These are phyloP conservation scores for Thecophora atra DNA, from an alignment of 2,888 invertebrate species.

Conservation along the genomic window DNA sequence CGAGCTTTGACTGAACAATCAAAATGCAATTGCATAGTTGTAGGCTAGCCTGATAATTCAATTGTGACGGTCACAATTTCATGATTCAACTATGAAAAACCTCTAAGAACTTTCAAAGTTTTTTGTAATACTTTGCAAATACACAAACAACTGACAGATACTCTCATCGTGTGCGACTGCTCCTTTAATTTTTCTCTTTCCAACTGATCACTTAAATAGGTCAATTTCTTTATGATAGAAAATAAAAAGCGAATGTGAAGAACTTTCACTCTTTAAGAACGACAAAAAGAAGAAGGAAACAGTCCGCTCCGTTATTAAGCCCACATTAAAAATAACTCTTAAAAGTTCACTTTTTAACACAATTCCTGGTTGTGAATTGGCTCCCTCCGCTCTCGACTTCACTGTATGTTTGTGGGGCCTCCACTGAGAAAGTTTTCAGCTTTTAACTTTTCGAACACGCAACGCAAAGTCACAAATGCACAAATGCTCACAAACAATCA, in stretches of 20 bases:
- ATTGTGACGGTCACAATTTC: no score
- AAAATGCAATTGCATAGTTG: no score
- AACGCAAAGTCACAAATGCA: background rate
- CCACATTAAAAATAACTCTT: background rate
- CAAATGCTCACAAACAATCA: conserved; percentile 4
- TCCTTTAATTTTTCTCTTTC: background rate
- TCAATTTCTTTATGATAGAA: background rate
- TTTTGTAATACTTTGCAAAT: no score
- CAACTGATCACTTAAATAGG: conserved; percentile 12
- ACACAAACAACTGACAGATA: no score
- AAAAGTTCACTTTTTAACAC: background rate
- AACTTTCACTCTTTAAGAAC: background rate
- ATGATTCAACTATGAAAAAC: no score
- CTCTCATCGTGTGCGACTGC: no score
- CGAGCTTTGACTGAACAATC: no score
- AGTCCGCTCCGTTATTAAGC: background rate
- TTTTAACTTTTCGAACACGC: conserved; percentile 23
- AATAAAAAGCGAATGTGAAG: background rate
- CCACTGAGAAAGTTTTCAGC: conserved; percentile 22
- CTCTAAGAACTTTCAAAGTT: no score
- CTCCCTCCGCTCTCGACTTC: no score
- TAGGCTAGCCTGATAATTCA: no score
- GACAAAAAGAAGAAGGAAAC: background rate
- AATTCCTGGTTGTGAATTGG: conserved; percentile 8
- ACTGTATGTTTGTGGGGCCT: conserved; percentile 8